Conservation (phyloP, 2,888 invertebrate genomes). For the Diplolepis rosae region DNA sequence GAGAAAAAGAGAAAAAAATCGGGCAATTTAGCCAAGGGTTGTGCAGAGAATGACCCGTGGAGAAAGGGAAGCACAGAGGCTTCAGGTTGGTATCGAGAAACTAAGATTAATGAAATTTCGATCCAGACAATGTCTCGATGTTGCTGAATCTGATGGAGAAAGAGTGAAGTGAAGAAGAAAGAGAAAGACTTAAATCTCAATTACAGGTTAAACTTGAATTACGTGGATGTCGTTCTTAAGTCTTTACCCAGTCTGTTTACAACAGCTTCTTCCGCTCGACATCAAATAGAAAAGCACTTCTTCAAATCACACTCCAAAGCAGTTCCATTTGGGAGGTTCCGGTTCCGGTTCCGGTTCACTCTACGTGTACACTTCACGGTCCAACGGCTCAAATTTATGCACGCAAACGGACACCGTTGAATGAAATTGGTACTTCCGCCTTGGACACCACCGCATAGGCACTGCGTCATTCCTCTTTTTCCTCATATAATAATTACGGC, state of each 20-base stretch:
- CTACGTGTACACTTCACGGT: slow-evolving; percentile 50
- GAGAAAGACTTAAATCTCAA: slow-evolving; percentile 36
- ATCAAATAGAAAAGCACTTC: slow-evolving; percentile 45
- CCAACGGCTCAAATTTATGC: slow-evolving; percentile 47
- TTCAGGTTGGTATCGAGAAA: slow-evolving; percentile 31
- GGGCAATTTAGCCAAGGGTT: slow-evolving; percentile 44
- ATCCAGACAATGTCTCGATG: slow-evolving; percentile 38
- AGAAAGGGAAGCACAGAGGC: neutral
- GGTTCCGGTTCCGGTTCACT: slow-evolving; percentile 48
- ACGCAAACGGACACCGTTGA: slow-evolving; percentile 44
- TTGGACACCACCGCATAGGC: neutral
- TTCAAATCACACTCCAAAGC: slow-evolving; percentile 48
- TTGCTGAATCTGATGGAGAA: slow-evolving; percentile 32
- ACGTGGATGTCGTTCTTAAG: neutral
- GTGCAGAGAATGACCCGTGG: slow-evolving; percentile 35
- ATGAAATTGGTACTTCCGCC: slow-evolving; percentile 3
- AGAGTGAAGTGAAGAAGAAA: slow-evolving; percentile 27
- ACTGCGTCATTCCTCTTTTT: slow-evolving; percentile 1
- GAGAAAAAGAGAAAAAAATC: no score
- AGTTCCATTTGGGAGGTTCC: slow-evolving; percentile 37
- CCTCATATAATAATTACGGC: neutral
- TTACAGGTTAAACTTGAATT: slow-evolving; percentile 37
- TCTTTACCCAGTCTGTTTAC: neutral
- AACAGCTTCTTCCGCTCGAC: neutral
- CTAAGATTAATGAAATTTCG: slow-evolving; percentile 56